phyloP scores from a whole-genome alignment of 1,140 invertebrate genomes.

The Aricia agestis region DNA sequence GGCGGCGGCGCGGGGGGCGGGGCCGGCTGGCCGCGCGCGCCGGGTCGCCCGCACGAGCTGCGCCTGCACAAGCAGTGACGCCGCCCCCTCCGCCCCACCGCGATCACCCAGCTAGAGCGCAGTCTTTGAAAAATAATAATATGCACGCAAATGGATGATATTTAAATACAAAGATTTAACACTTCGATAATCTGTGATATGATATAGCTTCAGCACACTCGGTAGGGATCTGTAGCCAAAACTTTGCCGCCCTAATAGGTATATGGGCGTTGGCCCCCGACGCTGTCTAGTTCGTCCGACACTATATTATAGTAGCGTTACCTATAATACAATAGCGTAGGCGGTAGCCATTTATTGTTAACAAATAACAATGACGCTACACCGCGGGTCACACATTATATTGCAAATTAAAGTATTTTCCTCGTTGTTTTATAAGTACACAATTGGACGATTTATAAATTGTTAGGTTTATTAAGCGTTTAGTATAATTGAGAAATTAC shows the following conservation, averaged over 20 bases:
- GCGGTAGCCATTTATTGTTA: background rate
- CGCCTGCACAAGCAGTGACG: background rate
- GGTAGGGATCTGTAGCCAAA: no score
- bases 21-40: background rate
- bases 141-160: background rate
- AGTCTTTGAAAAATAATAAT: background rate
- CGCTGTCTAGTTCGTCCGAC: no score
- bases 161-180: background rate
- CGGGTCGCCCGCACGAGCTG: background rate
- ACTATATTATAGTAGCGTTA: no score
- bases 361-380: background rate
- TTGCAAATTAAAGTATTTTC: background rate
- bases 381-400: background rate
- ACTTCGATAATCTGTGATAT: background rate
- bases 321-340: background rate
- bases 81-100: background rate
- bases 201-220: background rate
- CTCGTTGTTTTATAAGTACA: background rate
- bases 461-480: background rate
- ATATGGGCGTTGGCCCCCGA: no score
- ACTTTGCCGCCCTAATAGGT: no score
- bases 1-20: background rate
- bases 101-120: background rate
- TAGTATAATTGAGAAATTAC: conserved; percentile 3
- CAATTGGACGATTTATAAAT: background rate